phyloP scores from a whole-genome alignment of 2,797 vertebrate genomes.

The Hapalemur alaotrensis region DNA sequence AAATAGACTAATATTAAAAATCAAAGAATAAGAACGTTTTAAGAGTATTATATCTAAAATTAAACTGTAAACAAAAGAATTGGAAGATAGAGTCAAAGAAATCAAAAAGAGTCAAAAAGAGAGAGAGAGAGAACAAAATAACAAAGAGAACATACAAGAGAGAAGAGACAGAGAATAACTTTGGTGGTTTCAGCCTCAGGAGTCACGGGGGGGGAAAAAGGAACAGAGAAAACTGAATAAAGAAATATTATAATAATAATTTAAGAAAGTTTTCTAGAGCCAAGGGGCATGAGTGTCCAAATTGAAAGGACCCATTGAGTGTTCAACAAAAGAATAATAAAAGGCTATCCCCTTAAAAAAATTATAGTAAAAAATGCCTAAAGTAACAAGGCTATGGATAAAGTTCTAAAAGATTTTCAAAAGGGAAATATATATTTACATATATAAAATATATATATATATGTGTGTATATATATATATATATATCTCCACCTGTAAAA shows the following conservation, averaged over 20 bases:
- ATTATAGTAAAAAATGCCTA: neutral
- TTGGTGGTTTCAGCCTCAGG: neutral
- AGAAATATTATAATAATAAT: constrained; percentile 16
- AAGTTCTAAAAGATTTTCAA: neutral
- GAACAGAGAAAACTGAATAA: neutral
- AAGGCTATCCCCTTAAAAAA: neutral
- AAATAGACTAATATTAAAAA: neutral
- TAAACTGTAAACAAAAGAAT: neutral
- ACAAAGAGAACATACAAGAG: neutral
- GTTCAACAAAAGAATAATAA: neutral
- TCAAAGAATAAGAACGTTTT: neutral
- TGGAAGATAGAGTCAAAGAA: constrained; percentile 30
- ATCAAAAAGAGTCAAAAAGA: neutral
- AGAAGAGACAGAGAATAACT: neutral
- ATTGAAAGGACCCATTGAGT: neutral
- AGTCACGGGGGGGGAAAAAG: neutral
- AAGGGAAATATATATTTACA: neutral
- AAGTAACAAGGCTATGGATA: neutral
- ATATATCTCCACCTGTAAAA: neutral
- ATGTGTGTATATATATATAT: accelerated
- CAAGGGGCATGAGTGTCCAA: neutral
- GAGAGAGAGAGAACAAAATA: neutral
- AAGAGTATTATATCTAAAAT: neutral
- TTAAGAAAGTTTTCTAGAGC: neutral
- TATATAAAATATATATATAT: too few species aligned